phyloP scores from a whole-genome alignment of 64 coral and sea anemone species.

The Montipora efflorescens region DNA sequence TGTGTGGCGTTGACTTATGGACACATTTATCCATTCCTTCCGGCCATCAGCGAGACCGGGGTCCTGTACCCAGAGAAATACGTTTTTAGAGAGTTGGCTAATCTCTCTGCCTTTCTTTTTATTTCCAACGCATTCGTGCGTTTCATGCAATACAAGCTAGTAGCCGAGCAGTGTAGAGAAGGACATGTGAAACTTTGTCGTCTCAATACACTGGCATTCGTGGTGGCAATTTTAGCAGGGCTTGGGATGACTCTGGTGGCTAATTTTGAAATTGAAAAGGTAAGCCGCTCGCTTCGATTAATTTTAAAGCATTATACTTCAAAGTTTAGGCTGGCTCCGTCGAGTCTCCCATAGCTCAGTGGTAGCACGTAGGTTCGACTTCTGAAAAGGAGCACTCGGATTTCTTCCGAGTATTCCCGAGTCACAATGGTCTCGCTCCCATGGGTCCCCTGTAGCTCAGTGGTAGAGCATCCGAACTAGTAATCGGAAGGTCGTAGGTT shows the following conservation, averaged over 20 bases:
- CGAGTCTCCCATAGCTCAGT: too few species aligned
- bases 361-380: too few species aligned
- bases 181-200: constrained; percentile 48
- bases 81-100: constrained; percentile 80
- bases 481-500: too few species aligned
- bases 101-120: constrained; percentile 79
- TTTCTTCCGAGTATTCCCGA: too few species aligned
- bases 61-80: constrained; percentile 85
- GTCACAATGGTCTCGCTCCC: too few species aligned
- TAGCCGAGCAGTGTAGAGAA: constrained; percentile 76
- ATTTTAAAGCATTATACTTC: not conserved
- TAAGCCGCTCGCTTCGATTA: not conserved
- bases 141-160: constrained; percentile 85
- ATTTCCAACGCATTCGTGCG: constrained; percentile 81
- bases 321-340: too few species aligned
- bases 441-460: too few species aligned
- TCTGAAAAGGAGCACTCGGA: too few species aligned
- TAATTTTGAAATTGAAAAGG: constrained; percentile 93
- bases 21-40: constrained; percentile 85
- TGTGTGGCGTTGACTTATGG: constrained; percentile 74
- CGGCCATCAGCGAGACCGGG: constrained; percentile 88
- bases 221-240: constrained; percentile 81
- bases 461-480: too few species aligned
- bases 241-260: constrained; percentile 91
- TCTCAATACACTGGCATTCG: constrained; percentile 82